Evolutionary conservation across 2,797 vertebrate genomes (phyloP).

Genomic region (Graptemys geographica): DNA sequence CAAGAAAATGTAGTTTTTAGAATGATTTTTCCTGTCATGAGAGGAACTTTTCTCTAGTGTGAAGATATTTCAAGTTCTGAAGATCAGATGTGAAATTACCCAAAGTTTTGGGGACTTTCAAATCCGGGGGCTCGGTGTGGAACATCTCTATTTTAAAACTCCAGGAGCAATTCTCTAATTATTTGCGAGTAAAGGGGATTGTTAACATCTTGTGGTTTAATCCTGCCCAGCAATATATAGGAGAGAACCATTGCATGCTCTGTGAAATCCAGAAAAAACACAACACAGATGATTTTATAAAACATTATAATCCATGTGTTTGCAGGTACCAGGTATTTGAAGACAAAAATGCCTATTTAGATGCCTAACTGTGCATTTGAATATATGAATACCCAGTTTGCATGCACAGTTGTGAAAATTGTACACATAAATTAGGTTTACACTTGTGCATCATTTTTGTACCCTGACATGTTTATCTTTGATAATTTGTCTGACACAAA

Average conservation of each 20-base stretch:
- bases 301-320: neutral
- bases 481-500: fast-evolving
- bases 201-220: neutral
- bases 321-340: neutral
- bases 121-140: neutral
- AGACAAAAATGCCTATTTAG: neutral
- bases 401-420: neutral
- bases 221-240: neutral
- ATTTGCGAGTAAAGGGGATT: neutral
- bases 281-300: neutral
- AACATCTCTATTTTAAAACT: neutral
- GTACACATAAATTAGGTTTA: neutral
- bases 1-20: neutral
- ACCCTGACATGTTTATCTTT: neutral
- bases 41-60: neutral
- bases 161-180: neutral
- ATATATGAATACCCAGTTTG: neutral
- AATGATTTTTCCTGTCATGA: neutral
- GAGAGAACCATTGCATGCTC: neutral
- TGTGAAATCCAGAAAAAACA: neutral
- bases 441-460: neutral
- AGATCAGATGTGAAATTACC: neutral
- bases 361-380: neutral
- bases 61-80: neutral
- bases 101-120: neutral